phyloP scores from a whole-genome alignment of 2,797 vertebrate genomes.

The Glyptemys insculpta region DNA sequence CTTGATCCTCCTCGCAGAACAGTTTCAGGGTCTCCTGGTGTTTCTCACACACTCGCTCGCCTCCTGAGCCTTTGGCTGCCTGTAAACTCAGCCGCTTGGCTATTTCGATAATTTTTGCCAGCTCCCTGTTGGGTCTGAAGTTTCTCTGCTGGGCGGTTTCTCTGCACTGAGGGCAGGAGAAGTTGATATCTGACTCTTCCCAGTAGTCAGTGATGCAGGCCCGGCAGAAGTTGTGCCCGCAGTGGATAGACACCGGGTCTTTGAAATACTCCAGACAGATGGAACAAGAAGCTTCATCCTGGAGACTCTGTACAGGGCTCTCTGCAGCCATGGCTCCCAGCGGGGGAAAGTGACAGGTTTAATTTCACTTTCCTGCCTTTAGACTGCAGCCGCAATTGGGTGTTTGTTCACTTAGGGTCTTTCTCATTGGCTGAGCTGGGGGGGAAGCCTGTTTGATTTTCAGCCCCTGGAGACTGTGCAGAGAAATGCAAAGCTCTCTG shows the following conservation, averaged over 20 bases:
- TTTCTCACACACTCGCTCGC: neutral
- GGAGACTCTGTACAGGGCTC: neutral
- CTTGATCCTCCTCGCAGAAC: conserved; percentile 48
- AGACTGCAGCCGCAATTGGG: no score
- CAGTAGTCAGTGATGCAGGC: conserved; percentile 47
- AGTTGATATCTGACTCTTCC: neutral
- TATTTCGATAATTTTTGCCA: conserved; percentile 49
- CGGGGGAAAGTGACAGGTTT: neutral
- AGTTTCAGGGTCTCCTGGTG: conserved; percentile 45
- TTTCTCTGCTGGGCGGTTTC: conserved; percentile 24
- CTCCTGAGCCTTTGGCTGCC: rapidly evolving
- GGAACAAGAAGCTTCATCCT: conserved; percentile 30
- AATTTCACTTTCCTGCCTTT: no score
- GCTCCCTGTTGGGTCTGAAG: conserved; percentile 65
- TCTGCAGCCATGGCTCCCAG: neutral
- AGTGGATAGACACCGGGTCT: conserved; percentile 51
- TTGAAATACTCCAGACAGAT: conserved; percentile 54
- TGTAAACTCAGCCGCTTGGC: conserved; percentile 21
- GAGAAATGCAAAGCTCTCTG: no score
- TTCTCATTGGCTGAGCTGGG: no score
- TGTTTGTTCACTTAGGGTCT: no score
- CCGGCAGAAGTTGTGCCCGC: conserved; percentile 61
- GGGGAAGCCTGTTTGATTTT: no score
- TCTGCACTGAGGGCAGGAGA: conserved; percentile 63
- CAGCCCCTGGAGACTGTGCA: no score